Base-by-base conservation (phyloP, 2,797 vertebrate genomes). In the Gallinago nigripennis region DNA sequence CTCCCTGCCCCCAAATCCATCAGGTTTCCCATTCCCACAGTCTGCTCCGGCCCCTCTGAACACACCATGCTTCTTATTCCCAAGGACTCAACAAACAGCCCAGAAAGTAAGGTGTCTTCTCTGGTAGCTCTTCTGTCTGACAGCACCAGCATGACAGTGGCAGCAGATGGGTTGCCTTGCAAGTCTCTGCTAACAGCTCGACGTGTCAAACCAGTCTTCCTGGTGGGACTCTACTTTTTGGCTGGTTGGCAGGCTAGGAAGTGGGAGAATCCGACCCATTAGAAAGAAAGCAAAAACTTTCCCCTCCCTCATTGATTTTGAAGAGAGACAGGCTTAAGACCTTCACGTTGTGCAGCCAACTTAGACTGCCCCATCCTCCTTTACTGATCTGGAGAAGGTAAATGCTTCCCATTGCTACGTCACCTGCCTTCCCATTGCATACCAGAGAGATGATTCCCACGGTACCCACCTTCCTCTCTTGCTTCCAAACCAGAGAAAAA, bases 1-100 rank as follows among this genome's bases (percentile, higher is more conserved):
- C 84, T 96, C 84, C 91, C 96, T 94, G 92, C 91, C 89, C 92
- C 94, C 88, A 96, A 85, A 75, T 72, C 86, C 94, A 75, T 28
- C 68, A 31, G 18, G 33, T 78, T 90, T 93, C 75, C 84, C 79
- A 95, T 92, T 96, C 94, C 89, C 95, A 93, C 89, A 91, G 79
- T 76, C 69, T 45, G 3, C 37, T 31, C n/a, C 2, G 0, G 35
- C 65, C 69, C 12, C 37, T 79, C 84, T 54, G 78, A 82, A n/a
- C 4, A 46, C 68, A 48, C 24, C 64, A n/a, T 2, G 9, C 45
- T 64, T 31, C 81, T 80, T 46, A 56, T 78, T 95, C 84, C 86
- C 90, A 87, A 82, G 75, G 64, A 61, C n/a, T 82, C 70, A n/a
- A 31, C 2, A 8, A 53, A 19, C 45, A 79, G 21, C 54, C 73